A percentile compares a stretch with the other conserved stretches of the same genome.
These are phyloP conservation scores for Hozukius guyotensis DNA, from an alignment of 2,797 vertebrate species.

Conservation along the genomic window DNA sequence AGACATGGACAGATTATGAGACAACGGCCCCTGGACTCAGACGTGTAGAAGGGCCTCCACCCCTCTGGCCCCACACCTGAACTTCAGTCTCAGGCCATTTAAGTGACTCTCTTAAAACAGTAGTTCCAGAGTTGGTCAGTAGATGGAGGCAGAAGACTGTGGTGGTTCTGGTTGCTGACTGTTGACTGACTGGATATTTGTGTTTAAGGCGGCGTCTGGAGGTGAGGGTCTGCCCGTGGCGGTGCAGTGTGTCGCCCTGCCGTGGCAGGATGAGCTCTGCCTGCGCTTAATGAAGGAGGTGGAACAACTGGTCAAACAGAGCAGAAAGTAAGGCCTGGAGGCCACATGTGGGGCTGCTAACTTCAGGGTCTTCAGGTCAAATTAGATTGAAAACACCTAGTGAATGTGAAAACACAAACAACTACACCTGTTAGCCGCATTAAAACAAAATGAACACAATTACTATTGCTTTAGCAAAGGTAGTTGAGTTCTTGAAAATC, in stretches of 20 bases:
- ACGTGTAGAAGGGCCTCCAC: no score
- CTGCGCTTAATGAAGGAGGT: constrained; percentile 92
- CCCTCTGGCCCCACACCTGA: neutral
- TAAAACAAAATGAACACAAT: neutral
- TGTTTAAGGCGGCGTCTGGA: constrained; percentile 82
- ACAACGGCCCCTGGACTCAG: no score
- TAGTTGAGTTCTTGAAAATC: neutral
- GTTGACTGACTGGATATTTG: constrained; percentile 24
- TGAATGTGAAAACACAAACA: neutral
- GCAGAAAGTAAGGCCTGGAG: constrained; percentile 26
- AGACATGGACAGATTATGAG: no score
- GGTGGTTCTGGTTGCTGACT: neutral
- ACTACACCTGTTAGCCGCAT: neutral
- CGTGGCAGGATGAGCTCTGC: constrained; percentile 90
- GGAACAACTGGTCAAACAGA: constrained; percentile 76
- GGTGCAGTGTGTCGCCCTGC: constrained; percentile 86
- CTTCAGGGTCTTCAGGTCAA: neutral
- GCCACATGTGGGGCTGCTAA: neutral
- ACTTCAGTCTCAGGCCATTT: neutral
- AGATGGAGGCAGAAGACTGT: constrained; percentile 58
- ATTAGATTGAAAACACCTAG: neutral
- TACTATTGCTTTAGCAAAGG: neutral
- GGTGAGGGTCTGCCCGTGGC: constrained; percentile 86
- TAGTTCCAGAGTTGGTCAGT: constrained; percentile 40
- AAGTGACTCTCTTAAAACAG: neutral